phyloP scores from a whole-genome alignment of 2,113 vertebrate species.

The Tachuris rubrigastra region DNA sequence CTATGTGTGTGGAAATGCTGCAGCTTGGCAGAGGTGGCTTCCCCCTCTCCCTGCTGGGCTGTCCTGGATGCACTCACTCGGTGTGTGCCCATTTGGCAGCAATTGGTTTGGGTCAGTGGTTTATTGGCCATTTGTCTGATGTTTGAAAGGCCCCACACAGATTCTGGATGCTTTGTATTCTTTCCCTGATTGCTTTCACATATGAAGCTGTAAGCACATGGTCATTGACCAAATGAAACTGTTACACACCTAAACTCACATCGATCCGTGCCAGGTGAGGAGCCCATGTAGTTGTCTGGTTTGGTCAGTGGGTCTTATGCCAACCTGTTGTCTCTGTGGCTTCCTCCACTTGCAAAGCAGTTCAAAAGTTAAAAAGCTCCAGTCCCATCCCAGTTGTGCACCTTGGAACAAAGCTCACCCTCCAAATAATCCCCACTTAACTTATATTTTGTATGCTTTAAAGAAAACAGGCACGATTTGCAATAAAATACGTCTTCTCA shows the following conservation, averaged over 20 bases:
- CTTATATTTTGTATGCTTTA: not conserved
- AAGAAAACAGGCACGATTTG: not conserved
- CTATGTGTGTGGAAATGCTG: not conserved
- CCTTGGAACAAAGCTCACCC: not conserved
- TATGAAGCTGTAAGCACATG: not conserved
- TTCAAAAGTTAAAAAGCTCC: not conserved
- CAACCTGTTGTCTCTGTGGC: not conserved
- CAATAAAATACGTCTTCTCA: not conserved
- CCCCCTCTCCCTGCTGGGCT: rapidly evolving
- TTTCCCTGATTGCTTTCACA: not conserved
- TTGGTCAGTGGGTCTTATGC: not conserved
- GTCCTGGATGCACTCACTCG: not conserved
- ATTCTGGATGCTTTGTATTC: not conserved
- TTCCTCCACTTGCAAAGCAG: not conserved
- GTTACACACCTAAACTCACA: not conserved
- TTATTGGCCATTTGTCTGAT: constrained; percentile 21
- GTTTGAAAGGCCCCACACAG: not conserved
- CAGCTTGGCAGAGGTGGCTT: not conserved
- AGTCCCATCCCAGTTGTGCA: not conserved
- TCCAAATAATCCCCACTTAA: not conserved
- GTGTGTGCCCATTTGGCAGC: not conserved
- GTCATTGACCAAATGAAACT: not conserved
- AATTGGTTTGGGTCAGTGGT: not conserved
- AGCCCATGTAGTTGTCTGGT: not conserved
- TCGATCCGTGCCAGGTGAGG: not conserved